phyloP scores from a whole-genome alignment of 2,797 vertebrate species.

The Arctocebus calabarensis region DNA sequence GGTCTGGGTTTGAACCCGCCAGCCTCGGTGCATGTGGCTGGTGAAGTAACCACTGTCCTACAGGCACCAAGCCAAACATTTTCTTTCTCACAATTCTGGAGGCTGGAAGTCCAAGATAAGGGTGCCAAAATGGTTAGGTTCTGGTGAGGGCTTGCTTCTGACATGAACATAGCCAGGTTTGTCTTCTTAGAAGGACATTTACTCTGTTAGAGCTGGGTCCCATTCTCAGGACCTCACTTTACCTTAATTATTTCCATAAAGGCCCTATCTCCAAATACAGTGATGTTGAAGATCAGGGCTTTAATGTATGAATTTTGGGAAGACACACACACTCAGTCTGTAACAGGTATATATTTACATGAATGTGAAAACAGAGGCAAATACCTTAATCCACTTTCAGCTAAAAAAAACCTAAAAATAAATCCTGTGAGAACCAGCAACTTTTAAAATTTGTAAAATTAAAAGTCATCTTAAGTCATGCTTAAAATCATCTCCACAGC shows the following conservation, averaged over 20 bases:
- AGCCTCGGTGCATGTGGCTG: no score
- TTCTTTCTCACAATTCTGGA: neutral
- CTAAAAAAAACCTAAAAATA: conserved; percentile 50
- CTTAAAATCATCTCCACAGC: conserved; percentile 44
- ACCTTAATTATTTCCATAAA: neutral
- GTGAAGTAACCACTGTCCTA: no score
- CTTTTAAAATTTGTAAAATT: conserved; percentile 40
- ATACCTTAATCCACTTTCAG: neutral
- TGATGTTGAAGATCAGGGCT: neutral
- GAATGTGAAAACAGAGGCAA: conserved; percentile 48
- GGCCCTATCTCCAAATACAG: neutral
- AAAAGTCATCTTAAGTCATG: neutral
- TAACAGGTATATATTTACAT: neutral
- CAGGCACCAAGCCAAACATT: neutral
- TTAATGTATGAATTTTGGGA: neutral
- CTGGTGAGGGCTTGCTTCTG: neutral
- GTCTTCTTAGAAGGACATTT: conserved; percentile 9
- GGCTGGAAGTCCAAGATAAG: neutral
- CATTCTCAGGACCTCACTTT: neutral
- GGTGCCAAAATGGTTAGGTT: neutral
- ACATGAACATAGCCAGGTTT: neutral
- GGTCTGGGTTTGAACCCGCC: no score
- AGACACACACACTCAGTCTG: neutral
- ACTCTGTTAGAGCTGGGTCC: neutral
- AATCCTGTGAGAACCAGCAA: conserved; percentile 24